Evolutionary conservation across 2,113 vertebrate genomes (phyloP).

Genomic region (zebrafish (Danio rerio)): GRCz12tu NC_133191.1:33938001-33938500

Average conservation of each 20-base stretch:
- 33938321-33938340: slow-evolving; percentile 18
- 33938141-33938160: background rate
- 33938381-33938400: background rate
- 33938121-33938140: too few species aligned
- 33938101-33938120: too few species aligned
- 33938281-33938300: slow-evolving; percentile 20
- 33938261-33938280: slow-evolving; percentile 24
- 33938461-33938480: background rate
- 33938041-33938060: too few species aligned
- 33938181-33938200: background rate
- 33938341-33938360: background rate
- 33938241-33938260: slow-evolving; percentile 10
- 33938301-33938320: slow-evolving; percentile 32
- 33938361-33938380: background rate
- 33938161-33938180: background rate
- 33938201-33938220: background rate
- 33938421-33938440: slow-evolving; percentile 20
- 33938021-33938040: too few species aligned
- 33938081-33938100: too few species aligned
- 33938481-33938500: slow-evolving; percentile 27
- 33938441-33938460: background rate
- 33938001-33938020: too few species aligned
- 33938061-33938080: too few species aligned
- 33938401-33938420: slow-evolving; percentile 22
- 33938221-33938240: background rate